Base-by-base conservation (phyloP, 2,888 invertebrate species). In the Blomia tropicalis region DNA sequence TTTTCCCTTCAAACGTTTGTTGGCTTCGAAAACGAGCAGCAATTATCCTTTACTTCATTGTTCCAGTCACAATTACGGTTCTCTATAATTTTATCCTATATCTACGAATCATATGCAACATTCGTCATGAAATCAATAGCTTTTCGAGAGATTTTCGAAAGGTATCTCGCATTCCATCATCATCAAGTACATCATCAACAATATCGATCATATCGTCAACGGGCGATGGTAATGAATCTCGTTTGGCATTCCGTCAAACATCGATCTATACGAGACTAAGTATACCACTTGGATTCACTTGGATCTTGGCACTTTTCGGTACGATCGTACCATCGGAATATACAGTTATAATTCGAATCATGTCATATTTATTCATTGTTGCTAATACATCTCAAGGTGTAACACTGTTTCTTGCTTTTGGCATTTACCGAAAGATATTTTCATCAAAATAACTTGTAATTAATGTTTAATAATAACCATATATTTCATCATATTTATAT, bases 221-320 rank as follows among this genome's bases (percentile, higher is more conserved):
- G 7, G 2, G 54, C n/a, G n/a, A 17, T 17, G 14, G 3, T 17
- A 2, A 53, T 17, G 4, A 2, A 17, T n/a, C 54, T 11, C 2
- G 17, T 11, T 22, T 58, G 64, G 7, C 43, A 19, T 43, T 47
- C 44, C 68, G 59, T 27, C 68, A 70, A 43, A 59, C 70, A 7
- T 56, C 66, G 22, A 61, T 70, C 14, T 71, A 70, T 62, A 64
- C 66, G 11, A 54, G 69, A 11, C 69, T 71, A 60, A 69, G 69
- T 5, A 61, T 67, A 22, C 68, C 70, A 7, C 67, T 70, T 64
- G 70, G 71, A 14, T 67, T 71, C 51, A 69, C 70, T 2, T 71
- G 71, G 71, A 66, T 69, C 44, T 67, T 71, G 32, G 70, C 69
- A 4, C 65, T 70, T 43, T 54, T 68, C 7, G 66, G 68, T 1